Evolutionary conservation across 2,113 vertebrate species (phyloP).

Genomic region (Thamnaconus septentrionalis): DNA sequence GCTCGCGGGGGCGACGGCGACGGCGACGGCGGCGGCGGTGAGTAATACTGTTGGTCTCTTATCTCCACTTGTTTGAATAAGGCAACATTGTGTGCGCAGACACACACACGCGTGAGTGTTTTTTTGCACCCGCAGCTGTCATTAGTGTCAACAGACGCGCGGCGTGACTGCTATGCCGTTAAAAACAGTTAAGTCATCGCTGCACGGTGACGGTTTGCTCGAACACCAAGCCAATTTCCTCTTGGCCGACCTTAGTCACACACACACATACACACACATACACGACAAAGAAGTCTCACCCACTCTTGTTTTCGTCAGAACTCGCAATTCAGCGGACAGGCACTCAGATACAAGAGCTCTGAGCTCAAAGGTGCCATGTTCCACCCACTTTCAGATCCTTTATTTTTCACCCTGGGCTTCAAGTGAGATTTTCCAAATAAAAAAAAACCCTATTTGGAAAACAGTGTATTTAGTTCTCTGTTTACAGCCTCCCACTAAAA

Average conservation of each 20-base stretch:
- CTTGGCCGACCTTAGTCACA: not conserved
- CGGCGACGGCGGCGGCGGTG: not conserved
- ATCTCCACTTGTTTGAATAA: constrained; percentile 42
- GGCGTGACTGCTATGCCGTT: constrained; percentile 29
- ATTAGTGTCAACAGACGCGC: constrained; percentile 37
- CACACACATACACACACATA: not conserved
- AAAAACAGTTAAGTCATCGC: constrained; percentile 49
- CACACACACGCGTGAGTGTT: not conserved
- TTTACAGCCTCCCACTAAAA: no score
- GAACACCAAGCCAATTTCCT: constrained; percentile 11
- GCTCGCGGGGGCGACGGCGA: constrained; percentile 2
- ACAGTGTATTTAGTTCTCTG: no score
- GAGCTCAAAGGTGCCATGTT: not conserved
- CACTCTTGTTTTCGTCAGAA: not conserved
- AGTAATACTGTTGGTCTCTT: constrained; percentile 41
- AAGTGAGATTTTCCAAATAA: no score
- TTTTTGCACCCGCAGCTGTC: constrained; percentile 29
- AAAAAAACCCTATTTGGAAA: no score
- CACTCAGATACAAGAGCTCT: not conserved
- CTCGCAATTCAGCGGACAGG: not conserved
- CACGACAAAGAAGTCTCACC: not conserved
- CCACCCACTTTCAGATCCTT: not conserved
- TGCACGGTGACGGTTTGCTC: constrained; percentile 17
- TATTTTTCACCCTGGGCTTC: not conserved
- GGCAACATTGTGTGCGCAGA: constrained; percentile 20